Conservation (phyloP, 2,113 vertebrate genomes). For the Tragelaphus buxtoni region DNA sequence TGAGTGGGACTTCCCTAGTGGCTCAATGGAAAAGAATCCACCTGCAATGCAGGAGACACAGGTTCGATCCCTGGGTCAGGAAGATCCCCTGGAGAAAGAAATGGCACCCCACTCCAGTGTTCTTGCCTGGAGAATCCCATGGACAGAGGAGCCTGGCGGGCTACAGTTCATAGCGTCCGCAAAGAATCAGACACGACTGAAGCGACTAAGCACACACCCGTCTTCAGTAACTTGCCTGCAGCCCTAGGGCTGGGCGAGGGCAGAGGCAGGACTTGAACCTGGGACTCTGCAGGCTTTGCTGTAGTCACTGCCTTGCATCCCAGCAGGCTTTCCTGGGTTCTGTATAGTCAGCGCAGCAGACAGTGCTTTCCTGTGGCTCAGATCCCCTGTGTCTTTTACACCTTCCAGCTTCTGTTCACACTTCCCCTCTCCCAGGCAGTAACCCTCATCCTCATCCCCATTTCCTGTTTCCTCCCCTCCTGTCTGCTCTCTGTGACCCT, state of each 20-base stretch:
- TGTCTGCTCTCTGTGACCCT: background rate
- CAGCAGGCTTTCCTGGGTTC: accelerated
- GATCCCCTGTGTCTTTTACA: background rate
- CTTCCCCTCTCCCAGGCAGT: background rate
- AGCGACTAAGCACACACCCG: background rate
- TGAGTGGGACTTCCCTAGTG: background rate
- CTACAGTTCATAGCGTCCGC: background rate
- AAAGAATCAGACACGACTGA: background rate
- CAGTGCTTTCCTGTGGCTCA: background rate
- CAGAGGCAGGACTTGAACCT: background rate
- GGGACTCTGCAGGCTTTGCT: background rate
- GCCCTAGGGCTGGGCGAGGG: background rate
- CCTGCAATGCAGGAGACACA: background rate
- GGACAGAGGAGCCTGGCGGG: background rate
- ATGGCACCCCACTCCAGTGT: background rate
- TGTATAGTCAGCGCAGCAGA: accelerated
- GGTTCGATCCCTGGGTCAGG: background rate
- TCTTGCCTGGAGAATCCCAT: background rate
- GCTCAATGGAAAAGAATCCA: background rate
- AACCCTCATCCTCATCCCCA: background rate
- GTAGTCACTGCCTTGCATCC: background rate
- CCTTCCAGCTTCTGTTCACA: background rate
- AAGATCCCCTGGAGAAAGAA: background rate
- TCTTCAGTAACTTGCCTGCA: no score
- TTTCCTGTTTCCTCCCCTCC: background rate